A percentile compares a stretch with the other conserved stretches of the same genome.
Evolutionary conservation across 2,113 vertebrate species (phyloP).

Genomic region (Channa maculata): DNA sequence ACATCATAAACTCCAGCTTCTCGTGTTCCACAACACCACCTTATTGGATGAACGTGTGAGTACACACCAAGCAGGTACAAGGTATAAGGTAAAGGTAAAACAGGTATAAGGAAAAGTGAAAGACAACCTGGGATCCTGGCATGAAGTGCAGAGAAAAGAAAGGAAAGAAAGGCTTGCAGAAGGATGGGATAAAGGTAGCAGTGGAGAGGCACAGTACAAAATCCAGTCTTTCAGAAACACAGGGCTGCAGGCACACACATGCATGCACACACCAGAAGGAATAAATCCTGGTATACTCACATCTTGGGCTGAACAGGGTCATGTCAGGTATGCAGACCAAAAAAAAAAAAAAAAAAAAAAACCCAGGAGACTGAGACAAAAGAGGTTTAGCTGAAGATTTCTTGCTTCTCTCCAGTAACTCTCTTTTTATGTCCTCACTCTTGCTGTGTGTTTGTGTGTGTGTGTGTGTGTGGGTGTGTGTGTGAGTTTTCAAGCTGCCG

Average conservation of each 20-base stretch:
- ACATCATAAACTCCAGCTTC: conserved; percentile 7
- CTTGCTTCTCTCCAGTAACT: conserved; percentile 51
- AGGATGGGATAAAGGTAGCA: background rate
- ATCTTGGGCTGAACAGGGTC: conserved; percentile 85
- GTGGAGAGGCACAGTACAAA: conserved; percentile 26
- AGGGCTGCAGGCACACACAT: conserved; percentile 51
- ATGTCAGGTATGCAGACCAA: conserved; percentile 73
- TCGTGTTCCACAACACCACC: background rate
- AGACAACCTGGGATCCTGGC: conserved; percentile 6
- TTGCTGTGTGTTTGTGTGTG: conserved; percentile 21
- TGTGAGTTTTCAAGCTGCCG: conserved; percentile 21
- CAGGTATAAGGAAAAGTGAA: conserved; percentile 21
- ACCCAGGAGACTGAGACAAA: conserved; percentile 46
- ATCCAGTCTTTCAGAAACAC: conserved; percentile 26
- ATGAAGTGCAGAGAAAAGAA: conserved; percentile 8
- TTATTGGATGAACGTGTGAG: background rate
- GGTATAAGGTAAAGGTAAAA: background rate
- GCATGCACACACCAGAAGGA: conserved; percentile 6
- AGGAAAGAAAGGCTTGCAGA: conserved; percentile 1
- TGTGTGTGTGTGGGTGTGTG: conserved; percentile 17
- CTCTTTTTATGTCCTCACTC: conserved; percentile 53
- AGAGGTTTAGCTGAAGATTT: conserved; percentile 38
- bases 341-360: conserved; percentile 1
- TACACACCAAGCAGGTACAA: background rate
- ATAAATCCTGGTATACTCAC: conserved; percentile 77